Conservation (phyloP, 2,797 vertebrate species). For the Coregonus sp. region DNA sequence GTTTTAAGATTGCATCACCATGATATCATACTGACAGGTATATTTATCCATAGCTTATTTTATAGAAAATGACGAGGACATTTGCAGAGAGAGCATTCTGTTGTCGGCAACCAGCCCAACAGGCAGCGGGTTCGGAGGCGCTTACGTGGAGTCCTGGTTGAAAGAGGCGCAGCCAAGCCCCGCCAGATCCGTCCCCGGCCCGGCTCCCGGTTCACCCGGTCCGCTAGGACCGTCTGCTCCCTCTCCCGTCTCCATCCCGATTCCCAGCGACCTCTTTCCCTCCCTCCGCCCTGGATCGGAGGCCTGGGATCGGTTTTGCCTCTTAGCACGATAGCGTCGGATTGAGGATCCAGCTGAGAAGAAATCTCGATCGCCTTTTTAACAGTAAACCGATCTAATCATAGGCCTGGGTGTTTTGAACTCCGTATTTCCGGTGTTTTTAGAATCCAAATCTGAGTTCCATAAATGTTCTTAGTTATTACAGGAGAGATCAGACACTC, state of each 20-base stretch:
- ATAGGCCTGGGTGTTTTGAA: neutral
- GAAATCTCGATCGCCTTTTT: slow-evolving; percentile 24
- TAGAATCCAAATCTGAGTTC: neutral
- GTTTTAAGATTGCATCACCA: neutral
- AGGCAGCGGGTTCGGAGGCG: neutral
- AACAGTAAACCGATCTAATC: neutral
- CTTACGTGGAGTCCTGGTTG: slow-evolving; percentile 97
- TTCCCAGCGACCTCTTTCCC: slow-evolving; percentile 71
- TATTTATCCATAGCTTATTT: neutral
- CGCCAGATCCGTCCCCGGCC: slow-evolving; percentile 52
- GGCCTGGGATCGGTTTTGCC: slow-evolving; percentile 73
- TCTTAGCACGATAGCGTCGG: slow-evolving; percentile 64
- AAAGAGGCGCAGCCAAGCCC: slow-evolving; percentile 85
- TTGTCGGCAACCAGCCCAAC: neutral
- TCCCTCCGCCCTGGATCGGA: slow-evolving; percentile 73
- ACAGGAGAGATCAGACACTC: neutral
- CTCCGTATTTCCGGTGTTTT: neutral
- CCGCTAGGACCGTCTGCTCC: slow-evolving; percentile 57
- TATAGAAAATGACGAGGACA: neutral
- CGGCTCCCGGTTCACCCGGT: slow-evolving; percentile 38
- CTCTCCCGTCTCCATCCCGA: slow-evolving; percentile 78
- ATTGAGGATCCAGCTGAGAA: slow-evolving; percentile 56
- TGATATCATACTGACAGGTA: neutral
- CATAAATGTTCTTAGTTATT: neutral
- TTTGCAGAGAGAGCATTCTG: neutral